These are phyloP conservation scores for Diorhabda elongata DNA, from an alignment of 1,140 invertebrate genomes.

Conservation along the genomic window DNA sequence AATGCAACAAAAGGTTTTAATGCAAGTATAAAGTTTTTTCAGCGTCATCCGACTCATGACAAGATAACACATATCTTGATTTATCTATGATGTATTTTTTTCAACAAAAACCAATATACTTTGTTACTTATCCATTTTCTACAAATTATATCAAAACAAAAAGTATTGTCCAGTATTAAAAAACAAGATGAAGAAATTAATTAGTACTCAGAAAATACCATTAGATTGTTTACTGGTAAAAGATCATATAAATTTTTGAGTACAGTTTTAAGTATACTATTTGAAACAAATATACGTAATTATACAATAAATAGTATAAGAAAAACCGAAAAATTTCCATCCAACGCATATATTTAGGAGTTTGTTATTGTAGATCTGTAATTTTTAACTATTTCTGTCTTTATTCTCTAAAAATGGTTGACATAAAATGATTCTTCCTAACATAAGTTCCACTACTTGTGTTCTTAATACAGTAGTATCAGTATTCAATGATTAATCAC, in stretches of 20 bases:
- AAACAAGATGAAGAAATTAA: slow-evolving; percentile 17
- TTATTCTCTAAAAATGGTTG: slow-evolving; percentile 15
- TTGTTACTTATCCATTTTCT: slow-evolving; percentile 6
- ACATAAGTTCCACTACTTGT: too few relatives aligned
- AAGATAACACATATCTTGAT: too few relatives aligned
- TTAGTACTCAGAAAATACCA: slow-evolving; percentile 5
- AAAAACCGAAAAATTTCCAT: slow-evolving; percentile 39
- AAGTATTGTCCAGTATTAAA: slow-evolving; percentile 23
- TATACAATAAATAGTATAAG: slow-evolving; percentile 44
- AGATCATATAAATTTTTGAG: slow-evolving; percentile 22
- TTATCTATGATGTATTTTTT: too few relatives aligned
- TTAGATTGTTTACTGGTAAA: not conserved
- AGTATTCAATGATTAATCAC: too few relatives aligned
- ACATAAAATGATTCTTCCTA: slow-evolving; percentile 12
- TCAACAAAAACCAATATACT: not conserved
- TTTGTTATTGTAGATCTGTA: slow-evolving; percentile 26
- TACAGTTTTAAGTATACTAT: slow-evolving; percentile 41
- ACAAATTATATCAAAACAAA: slow-evolving; percentile 13
- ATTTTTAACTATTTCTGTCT: slow-evolving; percentile 17
- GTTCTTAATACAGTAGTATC: too few relatives aligned
- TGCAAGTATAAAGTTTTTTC: too few relatives aligned
- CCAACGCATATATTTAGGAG: slow-evolving; percentile 31
- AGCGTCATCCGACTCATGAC: too few relatives aligned
- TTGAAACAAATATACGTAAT: slow-evolving; percentile 47
- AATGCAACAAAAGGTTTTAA: too few relatives aligned